Percentiles rank a stretch among this genome's conserved stretches.
phyloP scores from a whole-genome alignment of 1,140 invertebrate species.

The Pachyrhynchus sulphureomaculatus region DNA sequence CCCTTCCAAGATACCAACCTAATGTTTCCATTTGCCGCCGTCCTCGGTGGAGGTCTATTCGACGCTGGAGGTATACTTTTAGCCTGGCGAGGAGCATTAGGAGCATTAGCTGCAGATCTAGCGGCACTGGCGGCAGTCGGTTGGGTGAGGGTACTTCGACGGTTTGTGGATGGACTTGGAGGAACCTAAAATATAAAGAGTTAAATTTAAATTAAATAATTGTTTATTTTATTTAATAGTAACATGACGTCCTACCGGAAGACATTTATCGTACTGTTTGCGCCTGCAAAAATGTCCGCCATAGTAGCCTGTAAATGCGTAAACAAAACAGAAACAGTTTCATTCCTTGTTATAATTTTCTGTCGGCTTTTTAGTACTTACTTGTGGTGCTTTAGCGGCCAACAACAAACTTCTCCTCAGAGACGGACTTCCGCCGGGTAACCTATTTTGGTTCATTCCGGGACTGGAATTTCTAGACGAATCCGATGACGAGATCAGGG shows the following conservation, averaged over 20 bases:
- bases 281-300: no score
- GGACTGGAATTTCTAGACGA: slow-evolving; percentile 68
- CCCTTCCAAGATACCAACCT: no score
- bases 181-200: slow-evolving; percentile 39
- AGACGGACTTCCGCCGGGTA: slow-evolving; percentile 49
- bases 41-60: slow-evolving; percentile 22
- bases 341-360: no score
- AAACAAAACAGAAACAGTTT: no score
- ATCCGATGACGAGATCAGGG: slow-evolving; percentile 60
- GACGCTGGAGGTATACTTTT: slow-evolving; percentile 13
- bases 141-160: slow-evolving; percentile 47
- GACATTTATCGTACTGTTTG: no score
- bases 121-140: slow-evolving; percentile 49
- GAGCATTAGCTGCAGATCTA: slow-evolving; percentile 35
- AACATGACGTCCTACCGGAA: no score
- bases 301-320: no score
- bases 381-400: slow-evolving; percentile 50
- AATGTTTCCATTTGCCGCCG: slow-evolving; percentile 15
- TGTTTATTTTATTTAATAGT: neutral
- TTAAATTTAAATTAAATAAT: neutral
- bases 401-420: slow-evolving; percentile 47
- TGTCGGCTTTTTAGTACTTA: no score
- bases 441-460: slow-evolving; percentile 57
- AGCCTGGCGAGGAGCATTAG: slow-evolving; percentile 12
- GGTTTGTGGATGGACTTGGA: slow-evolving; percentile 45